phyloP scores from a whole-genome alignment of 2,113 vertebrate genomes.

The Anser cygnoides region DNA sequence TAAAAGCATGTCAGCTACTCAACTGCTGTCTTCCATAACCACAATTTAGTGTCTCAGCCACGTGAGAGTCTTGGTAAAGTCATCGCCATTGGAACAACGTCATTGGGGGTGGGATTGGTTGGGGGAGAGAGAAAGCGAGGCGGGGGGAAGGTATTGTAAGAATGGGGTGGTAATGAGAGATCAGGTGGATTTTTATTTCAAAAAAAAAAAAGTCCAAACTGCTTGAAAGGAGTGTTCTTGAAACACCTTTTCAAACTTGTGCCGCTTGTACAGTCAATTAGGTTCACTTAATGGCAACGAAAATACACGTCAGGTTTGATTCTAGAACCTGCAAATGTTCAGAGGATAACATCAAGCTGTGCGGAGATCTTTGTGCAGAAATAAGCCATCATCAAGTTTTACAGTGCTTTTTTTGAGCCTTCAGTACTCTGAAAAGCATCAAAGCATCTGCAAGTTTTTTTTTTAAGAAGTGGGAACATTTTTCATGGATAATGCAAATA shows the following conservation, averaged over 20 bases:
- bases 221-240: not conserved
- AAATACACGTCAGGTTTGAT: not conserved
- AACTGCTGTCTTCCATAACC: not conserved
- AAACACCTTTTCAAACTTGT: slow-evolving; percentile 25
- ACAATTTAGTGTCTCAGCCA: not conserved
- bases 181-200: not conserved
- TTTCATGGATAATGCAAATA: slow-evolving; percentile 16
- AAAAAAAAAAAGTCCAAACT: not conserved
- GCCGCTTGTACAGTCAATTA: slow-evolving; percentile 28
- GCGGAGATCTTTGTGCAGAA: not conserved
- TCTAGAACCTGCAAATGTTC: not conserved
- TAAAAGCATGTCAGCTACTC: not conserved
- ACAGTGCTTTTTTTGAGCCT: not conserved
- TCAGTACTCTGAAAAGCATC: slow-evolving; percentile 18
- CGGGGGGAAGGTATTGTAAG: not conserved
- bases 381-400: not conserved
- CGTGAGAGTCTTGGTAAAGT: not conserved
- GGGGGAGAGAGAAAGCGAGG: not conserved
- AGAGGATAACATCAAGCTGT: slow-evolving; percentile 22
- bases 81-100: not conserved
- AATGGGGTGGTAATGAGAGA: not conserved
- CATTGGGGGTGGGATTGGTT: not conserved
- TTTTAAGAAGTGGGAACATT: slow-evolving; percentile 3
- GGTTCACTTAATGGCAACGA: slow-evolving; percentile 11
- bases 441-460: slow-evolving; percentile 6